phyloP scores from a whole-genome alignment of 2,797 vertebrate species.

The Saxicola maurus region DNA sequence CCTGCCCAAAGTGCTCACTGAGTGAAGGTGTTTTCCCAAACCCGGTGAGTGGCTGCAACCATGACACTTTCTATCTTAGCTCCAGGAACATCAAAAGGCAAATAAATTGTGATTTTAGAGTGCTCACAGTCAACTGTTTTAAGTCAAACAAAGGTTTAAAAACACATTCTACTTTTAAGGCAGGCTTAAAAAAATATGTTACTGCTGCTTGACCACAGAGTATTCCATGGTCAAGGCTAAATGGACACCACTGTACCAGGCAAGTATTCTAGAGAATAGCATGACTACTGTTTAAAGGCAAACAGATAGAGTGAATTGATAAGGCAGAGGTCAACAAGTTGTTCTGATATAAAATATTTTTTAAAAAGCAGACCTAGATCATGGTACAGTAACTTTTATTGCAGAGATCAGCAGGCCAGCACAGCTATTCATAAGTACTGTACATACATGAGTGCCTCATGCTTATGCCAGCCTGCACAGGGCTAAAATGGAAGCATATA shows the following conservation, averaged over 20 bases:
- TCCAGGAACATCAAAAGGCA: neutral
- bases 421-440: neutral
- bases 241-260: neutral
- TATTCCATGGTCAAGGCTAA: neutral
- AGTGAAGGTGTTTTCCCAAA: neutral
- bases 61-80: neutral
- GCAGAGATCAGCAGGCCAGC: neutral
- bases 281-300: neutral
- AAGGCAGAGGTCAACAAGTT: neutral
- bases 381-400: slow-evolving; percentile 8
- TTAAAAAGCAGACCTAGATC: neutral
- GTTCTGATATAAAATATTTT: neutral
- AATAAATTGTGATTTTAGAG: neutral
- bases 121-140: neutral
- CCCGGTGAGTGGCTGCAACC: neutral
- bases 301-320: slow-evolving; percentile 11
- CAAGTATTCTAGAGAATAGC: neutral
- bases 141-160: neutral
- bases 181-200: neutral
- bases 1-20: neutral
- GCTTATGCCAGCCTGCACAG: neutral
- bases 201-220: neutral
- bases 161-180: neutral
- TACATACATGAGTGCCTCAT: neutral
- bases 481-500: slow-evolving; percentile 16